These are phyloP conservation scores for Tursiops truncatus DNA, from an alignment of 2,113 vertebrate species.

Conservation along the genomic window DNA sequence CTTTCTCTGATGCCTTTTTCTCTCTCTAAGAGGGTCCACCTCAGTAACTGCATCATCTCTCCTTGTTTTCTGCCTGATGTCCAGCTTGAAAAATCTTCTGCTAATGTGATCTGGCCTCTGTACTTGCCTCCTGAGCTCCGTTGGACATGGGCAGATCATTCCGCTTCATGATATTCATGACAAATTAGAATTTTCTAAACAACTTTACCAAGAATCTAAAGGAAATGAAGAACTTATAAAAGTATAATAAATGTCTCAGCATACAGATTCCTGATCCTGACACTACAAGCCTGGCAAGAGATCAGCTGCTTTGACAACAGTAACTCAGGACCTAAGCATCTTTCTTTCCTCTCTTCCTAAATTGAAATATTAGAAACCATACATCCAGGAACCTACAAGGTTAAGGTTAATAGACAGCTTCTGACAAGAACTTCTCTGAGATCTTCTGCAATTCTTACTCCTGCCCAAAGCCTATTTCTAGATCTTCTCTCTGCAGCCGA, in stretches of 20 bases:
- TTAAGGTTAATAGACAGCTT: background rate
- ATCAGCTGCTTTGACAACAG: background rate
- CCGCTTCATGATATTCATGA: background rate
- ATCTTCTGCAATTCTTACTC: background rate
- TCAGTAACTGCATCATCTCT: background rate
- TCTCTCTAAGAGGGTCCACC: background rate
- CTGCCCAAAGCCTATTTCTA: background rate
- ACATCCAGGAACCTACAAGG: background rate
- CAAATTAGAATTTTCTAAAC: slow-evolving; percentile 1
- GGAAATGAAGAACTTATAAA: background rate
- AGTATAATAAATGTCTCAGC: background rate
- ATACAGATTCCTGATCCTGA: background rate
- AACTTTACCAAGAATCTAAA: background rate
- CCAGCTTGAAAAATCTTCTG: slow-evolving; percentile 5
- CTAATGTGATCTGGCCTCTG: background rate
- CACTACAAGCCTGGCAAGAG: background rate
- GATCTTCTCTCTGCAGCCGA: background rate
- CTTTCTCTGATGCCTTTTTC: background rate
- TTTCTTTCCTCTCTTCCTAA: background rate
- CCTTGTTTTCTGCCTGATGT: background rate
- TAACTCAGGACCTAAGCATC: background rate
- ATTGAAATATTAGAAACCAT: background rate
- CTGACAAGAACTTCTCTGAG: background rate
- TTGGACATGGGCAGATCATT: background rate
- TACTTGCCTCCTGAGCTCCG: background rate